Conservation (phyloP, 2,888 invertebrate genomes). For the Coenonympha arcania region DNA sequence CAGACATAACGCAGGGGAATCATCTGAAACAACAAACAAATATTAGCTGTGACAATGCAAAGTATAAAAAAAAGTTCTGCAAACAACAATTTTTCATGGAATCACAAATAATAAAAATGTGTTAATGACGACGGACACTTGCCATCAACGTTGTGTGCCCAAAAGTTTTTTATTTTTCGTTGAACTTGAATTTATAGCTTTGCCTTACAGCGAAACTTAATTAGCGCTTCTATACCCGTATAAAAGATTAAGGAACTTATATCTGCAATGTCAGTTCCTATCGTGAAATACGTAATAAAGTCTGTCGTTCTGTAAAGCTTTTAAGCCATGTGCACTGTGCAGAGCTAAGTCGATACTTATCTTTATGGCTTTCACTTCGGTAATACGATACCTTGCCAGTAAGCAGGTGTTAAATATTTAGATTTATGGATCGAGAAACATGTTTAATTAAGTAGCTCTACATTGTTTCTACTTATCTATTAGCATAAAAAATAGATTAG, state of each 20-base stretch:
- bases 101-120: constrained; percentile 3
- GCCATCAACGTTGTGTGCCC: not conserved
- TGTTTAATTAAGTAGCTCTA: constrained; percentile 63
- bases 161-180: constrained; percentile 1
- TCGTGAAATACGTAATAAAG: constrained; percentile 9
- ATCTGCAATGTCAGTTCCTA: constrained; percentile 13
- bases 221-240: constrained; percentile 9
- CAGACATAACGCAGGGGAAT: constrained; percentile 57
- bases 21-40: constrained; percentile 49
- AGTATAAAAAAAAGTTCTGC: not conserved
- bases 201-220: constrained; percentile 9
- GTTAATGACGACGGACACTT: not conserved
- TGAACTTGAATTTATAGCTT: constrained; percentile 1
- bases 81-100: not conserved
- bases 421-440: constrained; percentile 68
- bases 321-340: constrained; percentile 31
- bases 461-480: constrained; percentile 47
- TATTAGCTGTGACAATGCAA: not conserved
- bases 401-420: constrained; percentile 51
- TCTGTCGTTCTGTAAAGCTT: constrained; percentile 19
- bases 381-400: constrained; percentile 31
- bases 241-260: constrained; percentile 12
- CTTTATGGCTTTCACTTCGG: constrained; percentile 48
- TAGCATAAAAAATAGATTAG: constrained; percentile 45
- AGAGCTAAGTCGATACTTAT: constrained; percentile 39